These are phyloP conservation scores for Phylloscopus trochilus DNA, from an alignment of 2,113 vertebrate species.

Conservation along the genomic window DNA sequence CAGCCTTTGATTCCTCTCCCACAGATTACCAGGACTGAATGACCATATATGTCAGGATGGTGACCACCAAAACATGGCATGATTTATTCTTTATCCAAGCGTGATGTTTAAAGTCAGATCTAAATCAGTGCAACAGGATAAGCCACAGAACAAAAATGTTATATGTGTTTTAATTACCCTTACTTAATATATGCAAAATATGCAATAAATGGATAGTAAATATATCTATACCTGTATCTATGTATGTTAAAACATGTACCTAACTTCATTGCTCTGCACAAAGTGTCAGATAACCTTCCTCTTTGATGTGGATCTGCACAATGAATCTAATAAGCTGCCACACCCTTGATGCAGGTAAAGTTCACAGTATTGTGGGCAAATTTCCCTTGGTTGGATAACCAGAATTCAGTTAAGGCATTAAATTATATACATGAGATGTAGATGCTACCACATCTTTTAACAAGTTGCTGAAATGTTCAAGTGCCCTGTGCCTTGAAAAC, in stretches of 20 bases:
- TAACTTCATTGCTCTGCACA: not conserved
- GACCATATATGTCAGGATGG: not conserved
- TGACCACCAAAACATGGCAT: not conserved
- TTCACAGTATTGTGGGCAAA: not conserved
- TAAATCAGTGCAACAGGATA: not conserved
- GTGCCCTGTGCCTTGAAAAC: not conserved
- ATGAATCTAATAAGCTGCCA: not conserved
- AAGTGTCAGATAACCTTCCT: not conserved
- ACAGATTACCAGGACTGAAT: not conserved
- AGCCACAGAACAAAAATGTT: not conserved
- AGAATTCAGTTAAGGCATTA: not conserved
- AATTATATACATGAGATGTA: not conserved
- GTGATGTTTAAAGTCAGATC: not conserved
- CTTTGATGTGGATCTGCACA: fast-evolving
- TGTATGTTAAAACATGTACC: not conserved
- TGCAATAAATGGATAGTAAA: not conserved
- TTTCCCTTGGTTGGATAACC: not conserved
- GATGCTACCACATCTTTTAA: not conserved
- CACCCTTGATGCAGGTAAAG: not conserved
- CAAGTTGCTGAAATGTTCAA: not conserved
- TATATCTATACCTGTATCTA: not conserved
- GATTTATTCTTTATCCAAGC: not conserved
- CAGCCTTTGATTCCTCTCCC: not conserved
- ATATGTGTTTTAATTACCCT: not conserved
- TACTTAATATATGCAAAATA: not conserved